Evolutionary conservation across 2,888 invertebrate genomes (phyloP).

Genomic region (Phengaris arion): DNA sequence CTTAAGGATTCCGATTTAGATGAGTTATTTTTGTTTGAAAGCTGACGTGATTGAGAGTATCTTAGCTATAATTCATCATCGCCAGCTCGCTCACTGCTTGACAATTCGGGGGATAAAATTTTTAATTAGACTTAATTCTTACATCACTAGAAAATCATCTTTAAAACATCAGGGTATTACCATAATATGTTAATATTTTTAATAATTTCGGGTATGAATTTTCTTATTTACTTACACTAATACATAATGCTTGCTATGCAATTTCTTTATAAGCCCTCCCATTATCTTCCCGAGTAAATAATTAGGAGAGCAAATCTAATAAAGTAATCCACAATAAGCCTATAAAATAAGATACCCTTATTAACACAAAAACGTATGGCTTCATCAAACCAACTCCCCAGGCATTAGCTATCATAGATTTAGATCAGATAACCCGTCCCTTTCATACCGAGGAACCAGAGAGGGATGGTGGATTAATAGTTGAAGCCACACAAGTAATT

Average conservation of each 20-base stretch:
- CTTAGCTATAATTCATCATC: no score
- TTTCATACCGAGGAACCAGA: background rate
- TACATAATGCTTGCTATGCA: background rate
- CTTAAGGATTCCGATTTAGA: no score
- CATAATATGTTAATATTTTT: no score
- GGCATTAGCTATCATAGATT: slow-evolving; percentile 24
- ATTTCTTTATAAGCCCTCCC: background rate
- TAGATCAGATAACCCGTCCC: slow-evolving; percentile 27
- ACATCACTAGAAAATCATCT: no score
- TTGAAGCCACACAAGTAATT: slow-evolving; percentile 44
- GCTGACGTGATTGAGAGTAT: no score
- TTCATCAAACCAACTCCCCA: slow-evolving; percentile 24
- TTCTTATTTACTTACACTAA: background rate
- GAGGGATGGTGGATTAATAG: slow-evolving; percentile 12
- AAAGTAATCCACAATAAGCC: slow-evolving; percentile 37
- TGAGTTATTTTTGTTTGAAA: no score
- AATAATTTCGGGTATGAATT: no score
- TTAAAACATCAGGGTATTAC: no score
- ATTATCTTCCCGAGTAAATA: slow-evolving; percentile 16
- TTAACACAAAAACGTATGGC: slow-evolving; percentile 26
- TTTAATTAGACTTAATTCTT: no score
- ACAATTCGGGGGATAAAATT: no score
- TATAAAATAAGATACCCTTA: slow-evolving; percentile 28
- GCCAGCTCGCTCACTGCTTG: no score
- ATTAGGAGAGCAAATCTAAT: slow-evolving; percentile 37